Evolutionary conservation across 2,888 invertebrate species (phyloP), one percentile per base, ranked within the genome.

Genomic region (Pegoplata infirma): DNA sequence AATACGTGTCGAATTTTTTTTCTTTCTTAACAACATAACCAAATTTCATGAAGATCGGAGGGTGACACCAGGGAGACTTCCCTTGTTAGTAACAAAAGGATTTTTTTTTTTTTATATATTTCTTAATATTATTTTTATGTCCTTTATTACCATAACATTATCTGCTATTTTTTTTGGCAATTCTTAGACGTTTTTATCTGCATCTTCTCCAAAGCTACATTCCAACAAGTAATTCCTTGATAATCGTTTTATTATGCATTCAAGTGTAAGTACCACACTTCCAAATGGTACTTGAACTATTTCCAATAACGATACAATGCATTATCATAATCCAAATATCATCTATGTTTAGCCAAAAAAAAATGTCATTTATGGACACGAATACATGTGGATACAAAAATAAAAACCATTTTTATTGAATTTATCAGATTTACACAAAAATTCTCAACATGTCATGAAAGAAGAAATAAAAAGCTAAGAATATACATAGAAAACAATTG

Each of bases 211-310:
- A 49, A 36, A 58, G 73, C 73, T 64, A 69, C 68, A 68, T 46
- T 67, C 17, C 67, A 56, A 63, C 47, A 59, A 53, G 72, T 67
- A 66, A 79, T 75, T 61, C 28, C 75, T 21, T 51, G 61, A 75
- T 75, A 75, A 79, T 72, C 75, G 71, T 75, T 79, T 79, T 79
- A 79, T 79, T 79, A 79, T 75, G 79, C 71, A 67, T 67, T 75
- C 71, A 68, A 75, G 79, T 79, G 71, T 72, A 69, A 79, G 47
- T 71, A 51, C 8, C 63, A 58, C 61, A 73, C 32, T 56, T 69
- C 47, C 66, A 69, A 17, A 23, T 59, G 56, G 4, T 47, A 74
- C 64, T 69, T 55, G 17, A 69, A 71, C 74, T 71, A 74, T 71
- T 79, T 69, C 63, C 49, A 63, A 79, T 51, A 75, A 36, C 71